Conservation (phyloP, 2,888 invertebrate genomes). For the Lithophane semibrunnea region DNA sequence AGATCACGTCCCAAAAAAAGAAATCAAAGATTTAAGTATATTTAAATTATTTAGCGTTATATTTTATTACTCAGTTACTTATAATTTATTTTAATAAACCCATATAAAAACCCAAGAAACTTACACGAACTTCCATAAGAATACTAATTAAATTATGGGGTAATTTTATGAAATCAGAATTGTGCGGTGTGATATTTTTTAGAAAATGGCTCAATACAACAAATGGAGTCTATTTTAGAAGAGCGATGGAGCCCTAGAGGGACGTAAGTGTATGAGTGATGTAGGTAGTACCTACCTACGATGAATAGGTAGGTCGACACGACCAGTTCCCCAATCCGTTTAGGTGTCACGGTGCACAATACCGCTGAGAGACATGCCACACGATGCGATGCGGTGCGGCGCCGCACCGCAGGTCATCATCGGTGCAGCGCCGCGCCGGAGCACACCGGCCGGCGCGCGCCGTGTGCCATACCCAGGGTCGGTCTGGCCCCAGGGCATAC, state of each 20-base stretch:
- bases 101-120: conserved; percentile 21
- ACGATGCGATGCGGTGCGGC: too few species aligned
- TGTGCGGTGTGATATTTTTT: conserved; percentile 35
- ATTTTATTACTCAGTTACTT: conserved; percentile 31
- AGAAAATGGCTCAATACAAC: conserved; percentile 54
- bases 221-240: conserved; percentile 62
- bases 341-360: background rate
- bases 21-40: conserved; percentile 35
- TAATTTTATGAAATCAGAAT: conserved; percentile 21
- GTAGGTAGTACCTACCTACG: background rate
- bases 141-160: conserved; percentile 16
- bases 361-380: background rate
- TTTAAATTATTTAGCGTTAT: conserved; percentile 64
- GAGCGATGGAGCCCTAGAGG: conserved; percentile 39
- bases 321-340: background rate
- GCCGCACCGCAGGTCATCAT: too few species aligned
- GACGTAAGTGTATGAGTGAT: conserved; percentile 62
- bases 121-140: background rate
- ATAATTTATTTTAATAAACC: conserved; percentile 30
- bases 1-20: conserved; percentile 57
- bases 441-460: too few species aligned
- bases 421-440: too few species aligned
- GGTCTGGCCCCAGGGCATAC: too few species aligned
- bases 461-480: too few species aligned
- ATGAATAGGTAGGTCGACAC: background rate